Conservation (phyloP, 2,888 invertebrate genomes). For the Cheiracanthium punctorium region DNA sequence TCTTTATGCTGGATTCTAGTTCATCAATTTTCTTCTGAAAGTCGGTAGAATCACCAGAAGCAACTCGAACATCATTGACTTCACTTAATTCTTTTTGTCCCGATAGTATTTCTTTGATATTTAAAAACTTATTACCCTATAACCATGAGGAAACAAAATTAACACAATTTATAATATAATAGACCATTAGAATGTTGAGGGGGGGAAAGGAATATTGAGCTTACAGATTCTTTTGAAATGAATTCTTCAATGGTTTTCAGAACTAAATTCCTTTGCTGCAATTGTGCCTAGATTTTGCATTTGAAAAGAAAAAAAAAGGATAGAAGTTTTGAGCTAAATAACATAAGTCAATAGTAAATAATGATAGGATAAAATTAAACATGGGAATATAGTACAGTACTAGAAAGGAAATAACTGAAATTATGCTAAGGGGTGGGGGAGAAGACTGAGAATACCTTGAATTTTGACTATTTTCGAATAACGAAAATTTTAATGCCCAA, state of each 20-base stretch:
- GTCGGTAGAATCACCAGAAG: slow-evolving; percentile 11
- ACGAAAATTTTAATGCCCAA: too few species aligned
- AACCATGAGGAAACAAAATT: not conserved
- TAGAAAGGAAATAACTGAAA: too few species aligned
- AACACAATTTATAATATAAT: not conserved
- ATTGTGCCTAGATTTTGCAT: slow-evolving; percentile 35
- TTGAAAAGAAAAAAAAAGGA: slow-evolving; percentile 6
- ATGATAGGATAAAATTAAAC: too few species aligned
- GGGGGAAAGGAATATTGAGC: not conserved
- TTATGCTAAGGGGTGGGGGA: too few species aligned
- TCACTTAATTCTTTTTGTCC: slow-evolving; percentile 27
- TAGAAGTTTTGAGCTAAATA: too few species aligned
- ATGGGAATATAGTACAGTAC: too few species aligned
- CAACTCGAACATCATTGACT: not conserved
- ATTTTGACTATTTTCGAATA: too few species aligned
- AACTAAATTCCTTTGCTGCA: slow-evolving; percentile 21
- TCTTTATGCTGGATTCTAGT: slow-evolving; percentile 33
- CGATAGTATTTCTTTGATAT: slow-evolving; percentile 54
- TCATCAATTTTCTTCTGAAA: slow-evolving; percentile 30
- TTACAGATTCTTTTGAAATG: not conserved
- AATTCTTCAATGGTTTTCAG: slow-evolving; percentile 40
- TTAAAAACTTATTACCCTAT: slow-evolving; percentile 37
- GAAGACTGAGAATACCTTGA: too few species aligned
- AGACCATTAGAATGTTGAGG: not conserved
- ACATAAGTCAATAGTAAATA: too few species aligned